Conservation (phyloP, 2,888 invertebrate genomes). For the Cosmia pyralina region DNA sequence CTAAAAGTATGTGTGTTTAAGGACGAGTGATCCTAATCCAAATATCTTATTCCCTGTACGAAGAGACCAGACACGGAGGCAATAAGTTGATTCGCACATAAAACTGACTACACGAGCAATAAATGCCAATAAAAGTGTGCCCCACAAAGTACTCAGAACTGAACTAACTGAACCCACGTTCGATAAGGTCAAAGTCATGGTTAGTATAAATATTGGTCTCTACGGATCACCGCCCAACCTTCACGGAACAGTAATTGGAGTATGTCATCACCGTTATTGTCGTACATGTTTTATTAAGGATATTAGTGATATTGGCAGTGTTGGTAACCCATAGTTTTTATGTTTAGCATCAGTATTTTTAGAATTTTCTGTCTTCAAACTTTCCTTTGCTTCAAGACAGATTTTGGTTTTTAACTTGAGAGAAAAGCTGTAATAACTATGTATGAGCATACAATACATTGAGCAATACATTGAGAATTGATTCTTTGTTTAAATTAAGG, state of each 20-base stretch:
- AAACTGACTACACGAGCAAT: constrained; percentile 51
- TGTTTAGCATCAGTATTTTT: background rate
- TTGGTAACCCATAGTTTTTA: background rate
- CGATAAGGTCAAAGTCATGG: constrained; percentile 49
- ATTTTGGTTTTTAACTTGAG: background rate
- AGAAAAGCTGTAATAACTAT: background rate
- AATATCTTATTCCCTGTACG: constrained; percentile 17
- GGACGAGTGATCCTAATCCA: background rate
- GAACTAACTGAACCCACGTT: constrained; percentile 36
- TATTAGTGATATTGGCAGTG: constrained; percentile 1
- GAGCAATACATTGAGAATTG: background rate
- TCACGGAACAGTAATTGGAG: constrained; percentile 44
- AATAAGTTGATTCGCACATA: constrained; percentile 52
- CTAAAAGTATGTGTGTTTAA: background rate
- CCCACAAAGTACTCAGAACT: constrained; percentile 22
- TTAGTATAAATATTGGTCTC: constrained; percentile 48
- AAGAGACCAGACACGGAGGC: constrained; percentile 26
- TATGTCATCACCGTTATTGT: constrained; percentile 40
- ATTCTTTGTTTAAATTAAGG: background rate
- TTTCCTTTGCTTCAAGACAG: background rate
- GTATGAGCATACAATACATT: too few relatives aligned
- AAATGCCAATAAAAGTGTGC: constrained; percentile 46
- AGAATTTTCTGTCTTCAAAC: background rate
- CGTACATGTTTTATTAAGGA: constrained; percentile 3
- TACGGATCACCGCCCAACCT: constrained; percentile 51